Evolutionary conservation across 2,797 vertebrate species (phyloP).

Genomic region (Atherinosoma microstoma): DNA sequence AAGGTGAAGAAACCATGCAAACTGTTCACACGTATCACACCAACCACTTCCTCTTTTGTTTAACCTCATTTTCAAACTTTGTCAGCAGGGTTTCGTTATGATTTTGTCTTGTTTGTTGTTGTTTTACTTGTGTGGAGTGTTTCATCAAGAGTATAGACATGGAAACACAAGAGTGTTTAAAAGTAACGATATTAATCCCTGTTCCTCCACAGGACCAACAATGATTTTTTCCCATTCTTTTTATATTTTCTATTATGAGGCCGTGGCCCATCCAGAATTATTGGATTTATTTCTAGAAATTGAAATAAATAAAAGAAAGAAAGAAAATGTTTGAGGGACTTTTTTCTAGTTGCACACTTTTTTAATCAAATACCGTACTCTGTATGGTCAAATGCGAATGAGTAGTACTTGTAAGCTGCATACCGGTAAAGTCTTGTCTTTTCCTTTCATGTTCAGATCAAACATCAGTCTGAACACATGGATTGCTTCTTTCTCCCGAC

Average conservation of each 20-base stretch:
- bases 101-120: background rate
- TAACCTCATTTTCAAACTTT: background rate
- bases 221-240: too few relatives aligned
- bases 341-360: too few relatives aligned
- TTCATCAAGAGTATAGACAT: background rate
- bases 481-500: conserved; percentile 74
- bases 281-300: too few relatives aligned
- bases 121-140: too few relatives aligned
- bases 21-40: background rate
- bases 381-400: background rate
- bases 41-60: conserved; percentile 5
- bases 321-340: too few relatives aligned
- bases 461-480: conserved; percentile 81
- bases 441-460: conserved; percentile 70
- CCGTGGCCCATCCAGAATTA: too few relatives aligned
- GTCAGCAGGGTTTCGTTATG: background rate
- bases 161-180: too few relatives aligned
- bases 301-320: too few relatives aligned
- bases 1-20: conserved; percentile 1
- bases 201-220: too few relatives aligned
- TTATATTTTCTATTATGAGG: too few relatives aligned
- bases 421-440: conserved; percentile 70
- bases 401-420: background rate
- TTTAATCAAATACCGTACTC: background rate
- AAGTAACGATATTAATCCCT: background rate